Base-by-base conservation (phyloP, 2,888 invertebrate species). In the Drosophila merina region DNA sequence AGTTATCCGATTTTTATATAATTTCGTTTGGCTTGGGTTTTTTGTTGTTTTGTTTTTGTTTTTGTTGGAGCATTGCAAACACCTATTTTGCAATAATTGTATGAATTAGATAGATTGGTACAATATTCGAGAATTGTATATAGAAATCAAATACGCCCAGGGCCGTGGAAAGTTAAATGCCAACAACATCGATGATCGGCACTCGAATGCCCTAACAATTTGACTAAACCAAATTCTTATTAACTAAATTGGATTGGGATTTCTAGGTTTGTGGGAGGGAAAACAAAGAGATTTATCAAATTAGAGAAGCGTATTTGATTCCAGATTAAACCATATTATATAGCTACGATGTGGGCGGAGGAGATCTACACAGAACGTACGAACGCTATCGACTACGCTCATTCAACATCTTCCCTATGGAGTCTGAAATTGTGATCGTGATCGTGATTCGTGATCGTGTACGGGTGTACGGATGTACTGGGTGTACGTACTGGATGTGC, bases 281-380 rank as follows among this genome's bases (percentile, higher is more conserved):
- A 47, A 71, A 50, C 45, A 33, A 52, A 40, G 42, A 44, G 48
- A 63, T 75, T 72, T 62, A 70, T 74, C 68, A 78, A 79, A 80
- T 72, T 58, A 66, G 4, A 28, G 26, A 60, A 83, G 86, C 82
- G 82, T 85, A 87, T 83, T 87, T 85, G 82, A 83, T 83, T 83
- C 62, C 83, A 79, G 63, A 56, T 85, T 87, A 83, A 83, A 87
- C 82, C 82, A 83, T 83, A 83, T 87, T 87, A 87, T 82, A 85
- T 70, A 68, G 77, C 83, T 87, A 82, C 64, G 60, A 67, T 58
- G 72, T 81, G 87, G 81, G 79, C 85, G 87, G 82, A 85, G 82
- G 79, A 86, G 81, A 81, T 81, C 81, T 86, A 81, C 63, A 74
- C 74, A 78, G 76, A 70, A 62, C 60, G 60, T 40, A 62, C 10